phyloP scores from a whole-genome alignment of 2,113 vertebrate genomes.

The Barnardius zonarius region DNA sequence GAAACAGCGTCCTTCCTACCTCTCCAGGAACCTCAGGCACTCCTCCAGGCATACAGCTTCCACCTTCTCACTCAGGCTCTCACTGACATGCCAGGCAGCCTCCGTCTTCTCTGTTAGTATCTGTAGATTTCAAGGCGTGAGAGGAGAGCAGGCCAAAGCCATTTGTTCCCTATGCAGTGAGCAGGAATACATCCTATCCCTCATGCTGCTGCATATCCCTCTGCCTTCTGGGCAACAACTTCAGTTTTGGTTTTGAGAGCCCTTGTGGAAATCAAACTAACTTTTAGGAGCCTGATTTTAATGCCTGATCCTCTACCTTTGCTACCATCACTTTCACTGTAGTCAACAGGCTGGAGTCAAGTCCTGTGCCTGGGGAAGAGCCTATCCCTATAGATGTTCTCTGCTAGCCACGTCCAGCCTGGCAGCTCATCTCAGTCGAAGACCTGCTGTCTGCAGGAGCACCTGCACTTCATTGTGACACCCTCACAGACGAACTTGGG shows the following conservation, averaged over 20 bases:
- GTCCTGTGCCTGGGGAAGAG: not conserved
- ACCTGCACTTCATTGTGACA: not conserved
- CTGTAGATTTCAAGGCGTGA: not conserved
- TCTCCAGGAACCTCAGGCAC: conserved; percentile 44
- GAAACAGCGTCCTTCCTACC: conserved; percentile 22
- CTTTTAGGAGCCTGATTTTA: not conserved
- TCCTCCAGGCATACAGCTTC: conserved; percentile 35
- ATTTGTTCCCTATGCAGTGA: not conserved
- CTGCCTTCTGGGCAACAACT: not conserved
- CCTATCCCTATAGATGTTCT: not conserved
- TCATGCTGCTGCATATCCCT: not conserved
- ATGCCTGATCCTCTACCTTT: not conserved
- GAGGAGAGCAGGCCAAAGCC: not conserved
- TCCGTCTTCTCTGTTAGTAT: not conserved
- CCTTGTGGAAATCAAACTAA: not conserved
- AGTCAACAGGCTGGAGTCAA: not conserved
- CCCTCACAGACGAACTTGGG: not conserved
- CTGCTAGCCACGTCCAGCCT: not conserved
- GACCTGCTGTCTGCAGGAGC: not conserved
- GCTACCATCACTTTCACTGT: not conserved
- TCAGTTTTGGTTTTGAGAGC: not conserved
- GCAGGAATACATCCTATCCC: not conserved
- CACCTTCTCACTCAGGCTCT: not conserved
- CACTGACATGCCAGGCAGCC: not conserved
- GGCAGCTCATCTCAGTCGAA: not conserved